Conservation (phyloP, 2,797 vertebrate species). For the Gallinago solitaria region DNA sequence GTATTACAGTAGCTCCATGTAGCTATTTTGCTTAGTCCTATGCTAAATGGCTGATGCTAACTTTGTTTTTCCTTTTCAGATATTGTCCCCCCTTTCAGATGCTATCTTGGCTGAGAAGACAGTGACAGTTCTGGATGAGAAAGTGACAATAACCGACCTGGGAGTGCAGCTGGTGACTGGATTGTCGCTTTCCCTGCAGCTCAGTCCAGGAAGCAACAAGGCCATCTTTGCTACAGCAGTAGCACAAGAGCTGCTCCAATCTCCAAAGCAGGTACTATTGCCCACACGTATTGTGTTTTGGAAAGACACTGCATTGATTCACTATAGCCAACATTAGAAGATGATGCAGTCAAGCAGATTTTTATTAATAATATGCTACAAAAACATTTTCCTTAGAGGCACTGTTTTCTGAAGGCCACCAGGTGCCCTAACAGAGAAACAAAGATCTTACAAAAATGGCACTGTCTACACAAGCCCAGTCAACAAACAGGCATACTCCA, state of each 20-base stretch:
- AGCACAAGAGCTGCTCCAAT: slow-evolving; percentile 85
- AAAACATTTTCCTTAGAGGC: neutral
- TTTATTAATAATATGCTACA: neutral
- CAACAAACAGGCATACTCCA: neutral
- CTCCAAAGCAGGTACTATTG: slow-evolving; percentile 83
- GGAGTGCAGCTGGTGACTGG: slow-evolving; percentile 89
- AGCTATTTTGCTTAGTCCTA: rapidly evolving
- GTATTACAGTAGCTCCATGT: rapidly evolving
- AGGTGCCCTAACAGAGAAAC: neutral
- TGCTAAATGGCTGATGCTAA: neutral
- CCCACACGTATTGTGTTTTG: neutral
- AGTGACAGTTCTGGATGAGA: slow-evolving; percentile 89
- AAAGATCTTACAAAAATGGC: neutral
- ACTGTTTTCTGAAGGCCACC: neutral
- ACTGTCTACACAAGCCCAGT: neutral
- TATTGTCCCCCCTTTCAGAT: slow-evolving; percentile 90
- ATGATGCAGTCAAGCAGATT: neutral
- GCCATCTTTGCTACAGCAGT: slow-evolving; percentile 87
- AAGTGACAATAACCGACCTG: slow-evolving; percentile 90
- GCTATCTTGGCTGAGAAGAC: slow-evolving; percentile 89
- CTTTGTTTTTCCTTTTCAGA: slow-evolving; percentile 70
- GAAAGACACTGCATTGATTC: neutral
- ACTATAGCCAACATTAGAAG: neutral
- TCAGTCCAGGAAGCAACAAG: slow-evolving; percentile 89
- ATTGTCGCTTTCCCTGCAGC: slow-evolving; percentile 87